Base-by-base conservation (phyloP, 2,888 invertebrate genomes). In the Acanthosoma haemorrhoidale region DNA sequence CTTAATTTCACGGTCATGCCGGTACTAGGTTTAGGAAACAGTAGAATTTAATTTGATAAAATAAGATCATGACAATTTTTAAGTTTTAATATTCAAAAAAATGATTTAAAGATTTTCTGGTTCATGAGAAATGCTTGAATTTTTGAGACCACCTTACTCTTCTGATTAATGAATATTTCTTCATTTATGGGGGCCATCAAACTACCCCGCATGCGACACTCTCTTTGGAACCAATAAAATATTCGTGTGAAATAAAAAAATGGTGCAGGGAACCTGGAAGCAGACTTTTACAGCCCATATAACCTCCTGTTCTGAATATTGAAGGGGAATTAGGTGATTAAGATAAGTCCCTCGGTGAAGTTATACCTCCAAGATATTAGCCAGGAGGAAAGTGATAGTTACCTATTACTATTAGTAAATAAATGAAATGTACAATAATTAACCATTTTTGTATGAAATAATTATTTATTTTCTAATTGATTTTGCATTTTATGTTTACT, bases 171-270 rank as follows among this genome's bases (percentile, higher is more conserved):
- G 51, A 3, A 13, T 51, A 36, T 21, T 61, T 36, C 32, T 34
- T 61, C 61, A 61, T 61, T 61, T 36, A 61, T 61, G 36, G 32
- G n/a, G 61, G 61, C 21, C 61, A 61, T 61, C 34, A 61, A 61
- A 61, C 34, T 15, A 34, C 21, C 61, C 61, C 61, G 34, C 61
- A 64, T 39, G 64, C 41, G 64, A 64, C 64, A 64, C 64, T 39
- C 64, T 41, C 64, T 64, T 64, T 16, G 29, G 25, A 16, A 13
- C 39, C 39, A 29, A 41, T 64, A 41, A 64, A 64, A 64, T 29
- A 64, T 64, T 36, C 15, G 39, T 13, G 38, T 15, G 21, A 29
- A 29, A 64, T 64, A 64, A 64, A 41, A 57, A 64, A 64, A 39
- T 41, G 41, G 64, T 13, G 31, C 0, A 15, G 61, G 60, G 60